Evolutionary conservation across 2,113 vertebrate genomes (phyloP).

Genomic region (cat (Felis catus)): F.catus_Fca126_mat1.0 CM031411.1:15495001-15495500

Average conservation of each 20-base stretch:
- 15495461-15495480: too few species aligned
- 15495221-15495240: constrained; percentile 15
- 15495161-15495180: background rate
- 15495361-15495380: too few species aligned
- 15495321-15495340: too few species aligned
- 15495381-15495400: too few species aligned
- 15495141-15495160: background rate
- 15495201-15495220: constrained; percentile 20
- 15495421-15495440: too few species aligned
- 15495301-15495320: too few species aligned
- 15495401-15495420: too few species aligned
- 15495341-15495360: too few species aligned
- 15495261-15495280: background rate
- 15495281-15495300: too few species aligned
- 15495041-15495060: background rate
- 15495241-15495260: background rate
- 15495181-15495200: constrained; percentile 32
- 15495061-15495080: background rate
- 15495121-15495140: background rate
- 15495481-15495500: too few species aligned
- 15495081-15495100: background rate
- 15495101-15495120: background rate
- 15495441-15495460: too few species aligned
- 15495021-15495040: background rate
- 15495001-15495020: background rate